Evolutionary conservation across 2,113 vertebrate species (phyloP), one percentile per base, ranked within the genome.

Genomic region (Xenopus laevis): DNA sequence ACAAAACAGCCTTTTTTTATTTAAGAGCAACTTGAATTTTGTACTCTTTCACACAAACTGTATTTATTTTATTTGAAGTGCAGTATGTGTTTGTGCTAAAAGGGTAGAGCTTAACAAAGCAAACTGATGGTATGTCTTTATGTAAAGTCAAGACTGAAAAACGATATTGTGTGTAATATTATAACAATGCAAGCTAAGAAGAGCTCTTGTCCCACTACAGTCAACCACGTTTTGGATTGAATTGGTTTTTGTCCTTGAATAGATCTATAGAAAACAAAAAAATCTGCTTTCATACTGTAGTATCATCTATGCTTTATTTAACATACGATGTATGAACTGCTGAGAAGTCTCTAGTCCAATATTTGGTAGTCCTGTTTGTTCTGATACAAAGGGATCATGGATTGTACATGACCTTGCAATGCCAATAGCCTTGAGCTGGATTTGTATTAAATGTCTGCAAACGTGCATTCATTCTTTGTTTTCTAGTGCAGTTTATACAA

Each of bases 181-280:
- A 55, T 55, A 55, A 55, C 53, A 55, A 55, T 55, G 8, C 53
- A 55, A n/a, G 53, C 53, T 18, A 16, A 55, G 52, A 55, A 55
- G 53, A 18, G 17, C 17, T 55, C 53, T 55, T 55, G 53, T 55
- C 53, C 53, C 53, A 55, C 53, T 55, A n/a, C 7, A 55, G 53
- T 55, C 16, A n/a, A n/a, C 53, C 17, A 71, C 81, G 88, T 85
- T 87, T 83, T 82, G 81, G 80, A 53, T 80, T 76, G 80, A 58
- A 72, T 79, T 4, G 73, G 59, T 16, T 79, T 79, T 82, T 85
- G 81, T 86, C 84, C 87, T 87, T 86, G 86, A 87, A 88, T 1
- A 55, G 8, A 16, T 55, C 53, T 55, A 55, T n/a, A n/a, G 47
- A 12, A 50, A 50, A 13, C 11, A 10, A 55, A 55, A n/a, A 55